Conservation (phyloP, 2,113 vertebrate species). For the Ornithorhynchus anatinus region DNA sequence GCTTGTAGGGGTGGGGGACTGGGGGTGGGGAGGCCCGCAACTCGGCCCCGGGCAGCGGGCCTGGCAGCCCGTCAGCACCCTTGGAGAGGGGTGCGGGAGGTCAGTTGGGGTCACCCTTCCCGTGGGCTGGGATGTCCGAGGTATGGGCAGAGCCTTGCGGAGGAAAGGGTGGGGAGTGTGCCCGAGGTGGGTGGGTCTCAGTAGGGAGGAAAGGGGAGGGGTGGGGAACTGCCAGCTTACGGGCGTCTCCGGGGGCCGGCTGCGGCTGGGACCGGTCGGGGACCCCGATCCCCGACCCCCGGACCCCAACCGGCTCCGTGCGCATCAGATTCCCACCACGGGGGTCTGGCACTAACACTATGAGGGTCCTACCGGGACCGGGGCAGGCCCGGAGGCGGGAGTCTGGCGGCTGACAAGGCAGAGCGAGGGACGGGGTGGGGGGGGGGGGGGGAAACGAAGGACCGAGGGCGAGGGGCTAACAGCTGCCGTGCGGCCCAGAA, state of each 20-base stretch:
- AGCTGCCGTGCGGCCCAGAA: slow-evolving; percentile 60
- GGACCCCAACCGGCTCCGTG: slow-evolving; percentile 34
- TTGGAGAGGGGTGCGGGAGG: no score
- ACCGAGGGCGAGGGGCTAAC: slow-evolving; percentile 11
- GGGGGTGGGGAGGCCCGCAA: no score
- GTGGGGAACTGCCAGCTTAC: slow-evolving; percentile 45
- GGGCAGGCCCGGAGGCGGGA: slow-evolving; percentile 56
- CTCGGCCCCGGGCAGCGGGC: no score
- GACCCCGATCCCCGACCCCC: no score
- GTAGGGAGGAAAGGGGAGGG: slow-evolving; percentile 51
- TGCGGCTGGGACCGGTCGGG: no score
- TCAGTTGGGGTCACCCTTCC: no score
- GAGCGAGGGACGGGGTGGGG: background rate
- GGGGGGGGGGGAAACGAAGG: no score
- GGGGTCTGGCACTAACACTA: slow-evolving; percentile 52
- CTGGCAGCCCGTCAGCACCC: no score
- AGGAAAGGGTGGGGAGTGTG: background rate
- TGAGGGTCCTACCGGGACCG: slow-evolving; percentile 50
- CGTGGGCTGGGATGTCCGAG: no score
- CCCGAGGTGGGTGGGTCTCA: slow-evolving; percentile 65
- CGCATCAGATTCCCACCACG: slow-evolving; percentile 48
- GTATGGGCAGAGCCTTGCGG: slow-evolving; percentile 7
- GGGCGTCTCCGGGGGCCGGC: slow-evolving; percentile 36
- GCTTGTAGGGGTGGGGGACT: no score
- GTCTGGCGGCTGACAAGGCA: slow-evolving; percentile 37